phyloP scores from a whole-genome alignment of 2,113 vertebrate species.

The Panthera tigris region DNA sequence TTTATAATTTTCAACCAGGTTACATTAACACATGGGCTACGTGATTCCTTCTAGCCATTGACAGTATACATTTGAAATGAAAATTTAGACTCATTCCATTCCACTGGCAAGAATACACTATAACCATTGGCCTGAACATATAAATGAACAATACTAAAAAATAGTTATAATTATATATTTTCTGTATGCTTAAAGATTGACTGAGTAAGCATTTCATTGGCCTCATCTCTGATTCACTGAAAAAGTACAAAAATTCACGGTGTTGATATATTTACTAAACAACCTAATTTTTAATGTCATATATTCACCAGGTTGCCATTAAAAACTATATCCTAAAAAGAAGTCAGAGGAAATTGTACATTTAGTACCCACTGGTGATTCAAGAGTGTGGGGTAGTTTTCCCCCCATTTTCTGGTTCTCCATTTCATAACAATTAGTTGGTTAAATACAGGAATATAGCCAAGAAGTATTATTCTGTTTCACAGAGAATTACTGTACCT shows the following conservation, averaged over 20 bases:
- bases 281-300: neutral
- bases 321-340: slow-evolving; percentile 10
- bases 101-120: neutral
- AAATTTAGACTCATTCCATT: neutral
- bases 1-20: neutral
- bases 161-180: neutral
- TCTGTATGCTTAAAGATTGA: slow-evolving; percentile 53
- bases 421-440: slow-evolving; percentile 75
- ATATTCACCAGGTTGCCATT: slow-evolving; percentile 27
- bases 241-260: slow-evolving; percentile 54
- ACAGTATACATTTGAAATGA: neutral
- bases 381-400: no score
- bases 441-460: slow-evolving; percentile 61
- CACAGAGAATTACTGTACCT: slow-evolving; percentile 49
- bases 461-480: slow-evolving; percentile 66
- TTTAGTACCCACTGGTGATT: neutral
- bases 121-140: neutral
- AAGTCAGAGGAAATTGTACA: slow-evolving; percentile 10
- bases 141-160: neutral
- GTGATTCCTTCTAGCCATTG: neutral
- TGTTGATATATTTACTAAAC: slow-evolving; percentile 63
- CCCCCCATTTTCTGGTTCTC: neutral
- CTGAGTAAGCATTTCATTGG: slow-evolving; percentile 45
- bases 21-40: neutral
- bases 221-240: slow-evolving; percentile 38